Evolutionary conservation across 1,140 invertebrate genomes (phyloP).

Genomic region (Drosophila ambigua): DNA sequence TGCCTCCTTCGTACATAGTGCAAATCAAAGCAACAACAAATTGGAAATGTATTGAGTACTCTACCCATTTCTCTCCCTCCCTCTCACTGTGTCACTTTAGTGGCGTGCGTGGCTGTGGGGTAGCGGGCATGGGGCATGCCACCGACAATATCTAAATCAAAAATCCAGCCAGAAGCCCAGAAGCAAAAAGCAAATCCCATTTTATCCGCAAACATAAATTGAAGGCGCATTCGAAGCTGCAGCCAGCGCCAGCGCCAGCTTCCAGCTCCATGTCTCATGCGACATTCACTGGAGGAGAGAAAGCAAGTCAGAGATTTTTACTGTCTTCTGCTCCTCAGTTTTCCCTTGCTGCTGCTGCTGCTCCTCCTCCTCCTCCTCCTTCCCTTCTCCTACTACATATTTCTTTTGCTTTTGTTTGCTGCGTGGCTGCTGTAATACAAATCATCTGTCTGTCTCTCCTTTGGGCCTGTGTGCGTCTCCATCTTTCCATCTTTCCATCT

Average conservation of each 20-base stretch:
- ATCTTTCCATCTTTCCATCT: constrained; percentile 7
- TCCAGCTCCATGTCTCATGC: constrained; percentile 64
- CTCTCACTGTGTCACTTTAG: no score
- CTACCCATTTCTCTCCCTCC: constrained; percentile 3
- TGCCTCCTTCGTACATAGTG: constrained; percentile 44
- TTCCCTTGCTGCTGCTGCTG: neutral
- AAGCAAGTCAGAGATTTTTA: constrained; percentile 22
- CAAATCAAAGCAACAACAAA: constrained; percentile 80
- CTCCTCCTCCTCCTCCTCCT: constrained; percentile 6
- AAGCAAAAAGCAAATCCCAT: constrained; percentile 75
- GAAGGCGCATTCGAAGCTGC: constrained; percentile 73
- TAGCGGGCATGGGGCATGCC: constrained; percentile 12
- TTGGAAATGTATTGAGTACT: constrained; percentile 68
- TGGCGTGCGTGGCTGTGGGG: constrained; percentile 36
- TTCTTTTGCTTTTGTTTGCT: constrained; percentile 51
- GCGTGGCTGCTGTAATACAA: constrained; percentile 73
- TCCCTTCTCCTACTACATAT: constrained; percentile 16
- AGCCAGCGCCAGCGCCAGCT: constrained; percentile 59
- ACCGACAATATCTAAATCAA: constrained; percentile 72
- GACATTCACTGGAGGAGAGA: constrained; percentile 32
- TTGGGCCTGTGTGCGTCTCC: constrained; percentile 18
- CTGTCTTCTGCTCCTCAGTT: constrained; percentile 27
- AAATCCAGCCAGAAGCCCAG: constrained; percentile 53
- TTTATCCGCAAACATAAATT: constrained; percentile 83
- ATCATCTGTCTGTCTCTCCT: constrained; percentile 56